Conservation (phyloP, 2,113 vertebrate genomes). For the Podiceps cristatus region DNA sequence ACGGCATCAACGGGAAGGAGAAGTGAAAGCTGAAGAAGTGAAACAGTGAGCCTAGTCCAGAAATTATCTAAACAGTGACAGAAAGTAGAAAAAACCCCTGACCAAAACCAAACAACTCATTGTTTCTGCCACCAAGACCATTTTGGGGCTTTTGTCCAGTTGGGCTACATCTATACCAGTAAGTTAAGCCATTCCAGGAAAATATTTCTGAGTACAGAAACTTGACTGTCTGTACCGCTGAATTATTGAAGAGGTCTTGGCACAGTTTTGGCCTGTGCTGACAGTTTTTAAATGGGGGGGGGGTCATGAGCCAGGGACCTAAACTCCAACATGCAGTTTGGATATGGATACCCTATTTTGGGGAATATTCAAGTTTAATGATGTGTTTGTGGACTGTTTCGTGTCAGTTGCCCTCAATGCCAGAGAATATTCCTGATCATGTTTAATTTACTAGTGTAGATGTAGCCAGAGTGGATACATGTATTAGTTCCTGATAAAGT, state of each 20-base stretch:
- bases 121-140: not conserved
- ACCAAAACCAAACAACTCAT: not conserved
- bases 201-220: not conserved
- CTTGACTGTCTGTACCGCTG: not conserved
- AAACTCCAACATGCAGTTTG: not conserved
- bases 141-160: not conserved
- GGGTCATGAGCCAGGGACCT: not conserved
- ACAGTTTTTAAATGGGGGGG: not conserved
- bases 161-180: not conserved
- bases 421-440: not conserved
- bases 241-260: not conserved
- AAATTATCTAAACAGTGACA: not conserved
- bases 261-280: not conserved
- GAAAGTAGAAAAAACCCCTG: not conserved
- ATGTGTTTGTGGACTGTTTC: not conserved
- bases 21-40: not conserved
- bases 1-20: not conserved
- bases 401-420: not conserved
- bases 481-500: not conserved
- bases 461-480: not conserved
- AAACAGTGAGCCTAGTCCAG: not conserved
- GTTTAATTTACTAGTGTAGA: not conserved
- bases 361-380: not conserved
- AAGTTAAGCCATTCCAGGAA: not conserved
- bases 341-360: not conserved